Conservation (phyloP, 2,797 vertebrate species). For the Notolepis coatsorum region DNA sequence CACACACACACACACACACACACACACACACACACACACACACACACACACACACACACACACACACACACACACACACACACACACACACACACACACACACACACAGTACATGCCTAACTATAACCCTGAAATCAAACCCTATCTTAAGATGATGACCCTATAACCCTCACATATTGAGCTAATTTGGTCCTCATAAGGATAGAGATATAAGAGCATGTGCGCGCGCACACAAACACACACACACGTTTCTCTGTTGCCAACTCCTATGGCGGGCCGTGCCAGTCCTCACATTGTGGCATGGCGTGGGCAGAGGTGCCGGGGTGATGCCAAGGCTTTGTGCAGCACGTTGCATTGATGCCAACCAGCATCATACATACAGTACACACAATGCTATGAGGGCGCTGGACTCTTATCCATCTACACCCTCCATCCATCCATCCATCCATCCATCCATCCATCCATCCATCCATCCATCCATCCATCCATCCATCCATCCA, state of each 20-base stretch:
- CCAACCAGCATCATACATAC: conserved; percentile 45
- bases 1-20: background rate
- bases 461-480: too few relatives aligned
- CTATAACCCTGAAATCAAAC: too few relatives aligned
- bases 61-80: too few relatives aligned
- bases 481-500: background rate
- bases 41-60: background rate
- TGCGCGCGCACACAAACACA: background rate
- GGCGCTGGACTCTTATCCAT: conserved; percentile 36
- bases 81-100: too few relatives aligned
- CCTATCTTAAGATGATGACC: too few relatives aligned
- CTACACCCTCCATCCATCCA: background rate
- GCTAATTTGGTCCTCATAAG: too few relatives aligned
- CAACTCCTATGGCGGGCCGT: conserved; percentile 71
- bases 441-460: background rate
- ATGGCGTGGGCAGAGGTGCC: conserved; percentile 72
- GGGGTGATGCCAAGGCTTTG: conserved; percentile 73
- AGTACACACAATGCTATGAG: conserved; percentile 21
- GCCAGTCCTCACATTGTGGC: conserved; percentile 68
- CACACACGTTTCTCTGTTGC: too few relatives aligned
- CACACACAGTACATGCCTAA: too few relatives aligned
- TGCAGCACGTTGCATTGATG: conserved; percentile 59
- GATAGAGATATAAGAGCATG: too few relatives aligned
- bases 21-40: background rate
- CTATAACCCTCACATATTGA: too few relatives aligned